Evolutionary conservation across 2,797 vertebrate species (phyloP), one percentile per base, ranked within the genome.

Genomic region (Sandelia bainsii): DNA sequence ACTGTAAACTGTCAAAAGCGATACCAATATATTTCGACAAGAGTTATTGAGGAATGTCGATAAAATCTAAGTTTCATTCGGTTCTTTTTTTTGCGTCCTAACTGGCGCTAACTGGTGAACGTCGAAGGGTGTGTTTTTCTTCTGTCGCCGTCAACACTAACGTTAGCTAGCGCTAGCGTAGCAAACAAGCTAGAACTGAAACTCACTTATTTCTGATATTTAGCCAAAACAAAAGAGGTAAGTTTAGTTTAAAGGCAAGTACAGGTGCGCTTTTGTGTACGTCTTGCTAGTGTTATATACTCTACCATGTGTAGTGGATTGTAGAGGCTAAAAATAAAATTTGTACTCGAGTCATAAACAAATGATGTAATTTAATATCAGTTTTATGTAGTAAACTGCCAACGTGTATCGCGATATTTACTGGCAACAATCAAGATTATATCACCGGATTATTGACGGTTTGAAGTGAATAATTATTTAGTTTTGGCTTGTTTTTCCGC

Each of bases 91-190:
- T 68, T 46, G 3, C 50, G 44, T 5, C n/a, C 66, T 59, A 82
- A 69, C 40, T 77, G 56, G 8, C 8, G 23, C 52, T n/a, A n/a
- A n/a, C n/a, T n/a, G n/a, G 83, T 53, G 5, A 59, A 3, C 87
- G 83, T 77, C 85, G 75, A 73, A 86, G 77, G 87, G 77, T 87
- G 87, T 84, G 66, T 79, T 86, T 85, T 25, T 25, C 4, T 86
- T 29, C 70, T 23, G 63, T 63, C 72, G 73, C 85, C 69, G 73
- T 84, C 64, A 72, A 20, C 69, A 80, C 60, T 72, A 61, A n/a
- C 10, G 37, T 37, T 37, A 37, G 37, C 37, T 37, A 42, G 81
- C 84, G 10, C 72, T 67, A 79, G 69, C 75, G 22, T 25, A 74
- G 68, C 79, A 32, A 82, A 40, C 81, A 14, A 14, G 13, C 14